Conservation (phyloP, 2,797 vertebrate species). For the Emydoidea blandingii region DNA sequence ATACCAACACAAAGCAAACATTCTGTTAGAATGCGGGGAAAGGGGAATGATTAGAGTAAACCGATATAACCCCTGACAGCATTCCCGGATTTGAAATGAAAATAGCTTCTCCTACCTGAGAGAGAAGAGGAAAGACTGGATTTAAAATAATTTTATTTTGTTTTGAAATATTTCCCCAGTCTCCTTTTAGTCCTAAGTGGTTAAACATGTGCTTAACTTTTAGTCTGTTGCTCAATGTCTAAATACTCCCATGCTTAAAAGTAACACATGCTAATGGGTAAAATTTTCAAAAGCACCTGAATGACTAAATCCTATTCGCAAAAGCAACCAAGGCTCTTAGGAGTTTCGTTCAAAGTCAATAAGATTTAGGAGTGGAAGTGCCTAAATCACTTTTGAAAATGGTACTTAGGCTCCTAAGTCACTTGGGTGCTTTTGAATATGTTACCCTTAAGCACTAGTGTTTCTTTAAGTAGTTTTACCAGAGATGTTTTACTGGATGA, state of each 20-base stretch:
- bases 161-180: slow-evolving; percentile 23
- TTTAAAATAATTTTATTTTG: slow-evolving; percentile 48
- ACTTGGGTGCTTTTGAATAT: neutral
- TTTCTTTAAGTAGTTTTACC: neutral
- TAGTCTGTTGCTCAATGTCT: slow-evolving; percentile 8
- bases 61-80: neutral
- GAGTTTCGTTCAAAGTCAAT: neutral
- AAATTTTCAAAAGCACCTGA: slow-evolving; percentile 18
- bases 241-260: neutral
- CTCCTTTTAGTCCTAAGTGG: slow-evolving; percentile 3
- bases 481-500: neutral
- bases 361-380: neutral
- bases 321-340: neutral
- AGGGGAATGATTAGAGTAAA: neutral
- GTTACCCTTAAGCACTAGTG: neutral
- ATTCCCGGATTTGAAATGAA: neutral
- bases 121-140: slow-evolving; percentile 39
- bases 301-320: neutral
- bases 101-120: slow-evolving; percentile 35
- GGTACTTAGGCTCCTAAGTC: neutral
- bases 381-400: neutral
- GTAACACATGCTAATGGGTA: neutral
- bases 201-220: neutral
- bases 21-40: neutral
- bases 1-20: neutral